Base-by-base conservation (phyloP, 2,888 invertebrate genomes). In the Petrolisthes cinctipes region DNA sequence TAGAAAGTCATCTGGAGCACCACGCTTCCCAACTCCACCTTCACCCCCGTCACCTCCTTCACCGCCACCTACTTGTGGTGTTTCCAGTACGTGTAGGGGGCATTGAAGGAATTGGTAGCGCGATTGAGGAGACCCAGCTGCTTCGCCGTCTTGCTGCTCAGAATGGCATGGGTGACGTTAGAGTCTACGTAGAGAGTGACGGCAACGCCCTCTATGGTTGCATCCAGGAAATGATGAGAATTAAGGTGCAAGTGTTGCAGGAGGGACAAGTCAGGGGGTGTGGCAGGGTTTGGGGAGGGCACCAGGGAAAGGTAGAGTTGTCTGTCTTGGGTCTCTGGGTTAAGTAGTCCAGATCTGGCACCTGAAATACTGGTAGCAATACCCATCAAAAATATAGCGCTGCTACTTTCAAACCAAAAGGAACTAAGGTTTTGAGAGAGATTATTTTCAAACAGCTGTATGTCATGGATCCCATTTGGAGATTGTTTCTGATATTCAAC, bases 151-250 rank as follows among this genome's bases (percentile, higher is more conserved):
- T 71, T n/a, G 71, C n/a, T 5, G 5, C 5, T 5, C n/a, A 71
- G 5, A 5, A 71, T 5, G 71, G 71, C 17, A n/a, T 71, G 71
- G 9, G 71, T 17, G 9, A 71, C 71, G 71, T n/a, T n/a, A 6
- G 71, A 71, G 71, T 71, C 71, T n/a, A 71, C 71, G 71, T 17
- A 71, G 7, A 71, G 71, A n/a, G 71, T 71, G 9, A 71, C 11
- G 9, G 71, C 17, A 11, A 17, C 5, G 71, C 71, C 71, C 71
- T 71, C 71, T 71, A 71, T 7, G 17, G 5, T 11, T n/a, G n/a
- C 71, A 5, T 11, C 17, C 71, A 71, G 71, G 7, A 11, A 11
- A n/a, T 71, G 7, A 17, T 11, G n/a, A n/a, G 5, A 11, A 5
- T 71, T 5, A 17, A 71, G 71, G 71, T 11, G 7, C 11, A 71